Conservation (phyloP, 2,888 invertebrate genomes). For the Pyrocoelia pectoralis region DNA sequence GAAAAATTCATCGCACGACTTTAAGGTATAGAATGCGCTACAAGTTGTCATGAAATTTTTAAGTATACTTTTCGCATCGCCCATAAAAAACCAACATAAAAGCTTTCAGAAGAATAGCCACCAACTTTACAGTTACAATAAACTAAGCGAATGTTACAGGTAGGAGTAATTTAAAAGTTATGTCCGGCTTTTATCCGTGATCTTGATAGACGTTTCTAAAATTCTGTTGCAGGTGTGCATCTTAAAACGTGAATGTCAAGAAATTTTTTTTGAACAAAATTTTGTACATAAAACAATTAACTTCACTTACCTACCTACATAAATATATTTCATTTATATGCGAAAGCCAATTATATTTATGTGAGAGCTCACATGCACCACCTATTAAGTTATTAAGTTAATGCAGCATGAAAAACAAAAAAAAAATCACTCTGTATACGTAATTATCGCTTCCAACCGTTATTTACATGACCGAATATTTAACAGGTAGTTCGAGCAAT, state of each 20-base stretch:
- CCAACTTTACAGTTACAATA: conserved; percentile 12
- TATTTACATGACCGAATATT: conserved; percentile 1
- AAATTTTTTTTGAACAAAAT: no score
- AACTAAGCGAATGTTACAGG: conserved; percentile 16
- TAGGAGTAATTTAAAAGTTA: conserved; percentile 19
- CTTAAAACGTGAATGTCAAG: conserved; percentile 11
- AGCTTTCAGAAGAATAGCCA: conserved; percentile 14
- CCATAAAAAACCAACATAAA: conserved; percentile 11
- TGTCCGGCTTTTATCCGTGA: conserved; percentile 10
- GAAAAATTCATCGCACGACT: background rate
- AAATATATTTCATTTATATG: background rate
- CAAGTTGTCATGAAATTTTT: conserved; percentile 21
- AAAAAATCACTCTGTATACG: background rate
- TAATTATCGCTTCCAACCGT: background rate
- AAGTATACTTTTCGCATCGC: conserved; percentile 14
- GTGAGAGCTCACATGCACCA: background rate
- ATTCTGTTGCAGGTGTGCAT: conserved; percentile 22
- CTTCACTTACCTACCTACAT: no score
- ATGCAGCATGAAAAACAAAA: background rate
- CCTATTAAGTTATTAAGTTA: background rate
- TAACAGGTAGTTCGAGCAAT: background rate
- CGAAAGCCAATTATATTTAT: no score
- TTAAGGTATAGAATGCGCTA: background rate
- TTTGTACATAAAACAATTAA: no score
- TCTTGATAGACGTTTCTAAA: conserved; percentile 19